Evolutionary conservation across 2,797 vertebrate species (phyloP), one percentile per base, ranked within the genome.

Genomic region (Epinephelus malabaricus): DNA sequence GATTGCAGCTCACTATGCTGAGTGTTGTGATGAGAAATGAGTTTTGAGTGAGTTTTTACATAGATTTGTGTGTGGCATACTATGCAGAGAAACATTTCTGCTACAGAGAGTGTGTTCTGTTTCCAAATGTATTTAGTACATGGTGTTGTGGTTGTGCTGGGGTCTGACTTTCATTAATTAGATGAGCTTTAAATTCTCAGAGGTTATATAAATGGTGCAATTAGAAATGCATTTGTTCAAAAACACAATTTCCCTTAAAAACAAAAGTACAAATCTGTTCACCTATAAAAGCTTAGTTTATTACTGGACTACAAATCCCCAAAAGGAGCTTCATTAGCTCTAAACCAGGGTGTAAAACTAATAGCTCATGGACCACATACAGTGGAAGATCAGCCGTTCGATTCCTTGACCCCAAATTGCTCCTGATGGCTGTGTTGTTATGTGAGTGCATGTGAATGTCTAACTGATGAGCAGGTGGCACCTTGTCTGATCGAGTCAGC

Each of bases 71-170:
- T 61, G 17, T 19, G 45, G 30, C 19, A 11, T 38, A 6, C n/a
- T 67, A 18, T 70, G 19, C 46, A 50, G 68, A 47, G 49, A 49
- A 47, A 14, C 27, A 19, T 58, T 30, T 47, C 30, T 47, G 53
- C 40, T 46, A 6, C 67, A 58, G 40, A 23, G 21, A 51, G 56
- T 27, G 46, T 56, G 50, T 7, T 2, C 0, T 15, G 12, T 54
- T n/a, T 25, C 15, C 45, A 50, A 34, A 69, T 5, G 25, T 50
- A 3, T 64, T 34, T 34, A 8, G 6, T 34, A 8, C 34, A 6
- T 8, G 8, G 34, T 34, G 34, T 34, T 7, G 19, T 63, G 56
- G 56, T 19, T 43, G 47, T 25, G 49, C 34, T 34, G 34, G 7
- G 34, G 34, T 27, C 45, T 61, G 9, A 34, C 18, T 65, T 67